Evolutionary conservation across 2,888 invertebrate genomes (phyloP).

Genomic region (Imbricaverruca yamaguchii): DNA sequence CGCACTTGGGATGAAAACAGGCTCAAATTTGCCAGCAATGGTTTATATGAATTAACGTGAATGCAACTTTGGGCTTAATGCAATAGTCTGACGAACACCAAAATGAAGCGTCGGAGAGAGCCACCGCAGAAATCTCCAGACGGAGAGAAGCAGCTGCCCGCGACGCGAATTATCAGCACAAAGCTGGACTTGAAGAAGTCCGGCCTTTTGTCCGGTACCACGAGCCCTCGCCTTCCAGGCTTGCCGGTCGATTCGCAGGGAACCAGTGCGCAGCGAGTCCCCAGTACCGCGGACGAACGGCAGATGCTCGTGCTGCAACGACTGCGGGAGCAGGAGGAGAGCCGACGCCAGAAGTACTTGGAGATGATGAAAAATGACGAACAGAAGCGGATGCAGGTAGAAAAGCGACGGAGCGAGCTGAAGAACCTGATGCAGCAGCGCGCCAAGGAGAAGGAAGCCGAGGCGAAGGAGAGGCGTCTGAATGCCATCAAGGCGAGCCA

Average conservation of each 20-base stretch:
- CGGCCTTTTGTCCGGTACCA: background rate
- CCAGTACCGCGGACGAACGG: background rate
- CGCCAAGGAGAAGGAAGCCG: background rate
- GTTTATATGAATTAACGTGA: too few relatives aligned
- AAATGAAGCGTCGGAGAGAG: background rate
- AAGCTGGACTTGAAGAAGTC: constrained; percentile 3
- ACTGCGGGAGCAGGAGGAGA: background rate
- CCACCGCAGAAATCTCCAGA: background rate
- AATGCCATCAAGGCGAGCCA: background rate
- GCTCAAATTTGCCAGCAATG: too few relatives aligned
- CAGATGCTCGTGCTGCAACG: background rate
- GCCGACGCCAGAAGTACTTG: background rate
- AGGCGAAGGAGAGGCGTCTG: background rate
- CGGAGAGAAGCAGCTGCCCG: background rate
- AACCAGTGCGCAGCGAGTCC: background rate
- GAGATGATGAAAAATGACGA: background rate
- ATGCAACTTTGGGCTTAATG: too few relatives aligned
- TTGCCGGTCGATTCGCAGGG: background rate
- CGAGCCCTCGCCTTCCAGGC: background rate
- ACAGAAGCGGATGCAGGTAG: background rate
- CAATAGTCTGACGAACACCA: background rate
- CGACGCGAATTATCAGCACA: background rate
- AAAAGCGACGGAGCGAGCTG: background rate
- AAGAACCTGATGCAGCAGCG: background rate
- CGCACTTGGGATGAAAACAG: too few relatives aligned